Evolutionary conservation across 2,797 vertebrate genomes (phyloP).

Genomic region (Coilia nasus): DNA sequence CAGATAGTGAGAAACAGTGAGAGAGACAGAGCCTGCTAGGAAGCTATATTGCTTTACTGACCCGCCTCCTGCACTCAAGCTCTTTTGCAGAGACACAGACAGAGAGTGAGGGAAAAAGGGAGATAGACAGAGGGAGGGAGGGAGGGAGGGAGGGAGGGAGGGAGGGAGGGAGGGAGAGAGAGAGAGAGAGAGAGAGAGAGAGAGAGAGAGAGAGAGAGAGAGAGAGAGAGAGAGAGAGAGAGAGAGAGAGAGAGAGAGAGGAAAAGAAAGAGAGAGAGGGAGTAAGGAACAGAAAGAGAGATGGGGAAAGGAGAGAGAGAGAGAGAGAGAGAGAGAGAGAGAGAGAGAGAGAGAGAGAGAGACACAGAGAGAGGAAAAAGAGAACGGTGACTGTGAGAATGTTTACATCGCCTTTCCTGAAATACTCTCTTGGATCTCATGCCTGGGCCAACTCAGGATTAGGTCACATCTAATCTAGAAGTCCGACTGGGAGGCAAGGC

Average conservation of each 20-base stretch:
- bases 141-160: not conserved
- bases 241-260: not conserved
- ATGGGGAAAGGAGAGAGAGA: not conserved
- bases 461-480: not conserved
- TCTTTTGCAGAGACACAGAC: not conserved
- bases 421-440: conserved; percentile 44
- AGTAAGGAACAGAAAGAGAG: not conserved
- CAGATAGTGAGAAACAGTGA: not conserved
- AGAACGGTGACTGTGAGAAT: conserved; percentile 45
- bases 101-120: not conserved
- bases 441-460: not conserved
- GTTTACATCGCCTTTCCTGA: conserved; percentile 54
- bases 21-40: not conserved
- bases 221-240: not conserved
- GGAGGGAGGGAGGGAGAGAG: not conserved
- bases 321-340: not conserved
- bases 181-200: not conserved
- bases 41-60: not conserved
- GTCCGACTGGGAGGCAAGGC: conserved; percentile 38
- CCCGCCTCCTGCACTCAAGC: not conserved
- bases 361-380: not conserved
- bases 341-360: not conserved
- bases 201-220: not conserved
- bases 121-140: not conserved
- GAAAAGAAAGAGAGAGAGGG: not conserved